Evolutionary conservation across 2,113 vertebrate genomes (phyloP).

Genomic region (Reinhardtius hippoglossoides): DNA sequence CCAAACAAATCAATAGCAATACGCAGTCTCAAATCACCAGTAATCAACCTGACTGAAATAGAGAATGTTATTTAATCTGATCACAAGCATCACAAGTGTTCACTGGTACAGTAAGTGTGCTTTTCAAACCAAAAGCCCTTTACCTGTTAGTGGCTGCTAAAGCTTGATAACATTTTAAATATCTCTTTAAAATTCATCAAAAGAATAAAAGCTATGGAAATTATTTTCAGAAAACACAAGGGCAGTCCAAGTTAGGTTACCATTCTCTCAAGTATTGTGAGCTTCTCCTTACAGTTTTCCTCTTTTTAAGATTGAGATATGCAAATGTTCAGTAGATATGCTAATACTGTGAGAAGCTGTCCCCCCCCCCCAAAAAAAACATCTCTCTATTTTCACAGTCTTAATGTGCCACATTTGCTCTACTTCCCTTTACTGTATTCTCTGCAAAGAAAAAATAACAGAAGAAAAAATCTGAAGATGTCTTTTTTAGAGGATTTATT

Average conservation of each 20-base stretch:
- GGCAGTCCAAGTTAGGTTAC: not conserved
- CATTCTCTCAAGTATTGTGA: not conserved
- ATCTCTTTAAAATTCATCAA: conserved; percentile 14
- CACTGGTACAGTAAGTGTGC: not conserved
- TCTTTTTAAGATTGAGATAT: conserved; percentile 7
- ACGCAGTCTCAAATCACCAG: conserved; percentile 66
- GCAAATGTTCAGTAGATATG: conserved; percentile 3
- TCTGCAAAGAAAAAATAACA: conserved; percentile 40
- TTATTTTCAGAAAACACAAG: not conserved
- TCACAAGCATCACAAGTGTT: conserved; percentile 15
- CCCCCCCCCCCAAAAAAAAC: not conserved
- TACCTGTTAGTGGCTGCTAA: not conserved
- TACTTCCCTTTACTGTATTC: conserved; percentile 64
- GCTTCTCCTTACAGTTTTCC: not conserved
- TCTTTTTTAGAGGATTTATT: conserved; percentile 50
- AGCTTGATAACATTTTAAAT: conserved; percentile 21
- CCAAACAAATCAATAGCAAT: conserved; percentile 79
- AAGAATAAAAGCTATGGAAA: conserved; percentile 15
- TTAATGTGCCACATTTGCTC: conserved; percentile 53
- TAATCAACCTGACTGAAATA: conserved; percentile 62
- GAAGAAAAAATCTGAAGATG: conserved; percentile 46
- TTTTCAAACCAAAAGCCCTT: not conserved
- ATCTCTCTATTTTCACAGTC: conserved; percentile 13
- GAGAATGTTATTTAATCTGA: conserved; percentile 55
- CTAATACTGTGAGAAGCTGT: not conserved